Base-by-base conservation (phyloP, 2,113 vertebrate species). In the Siphamia tubifer region DNA sequence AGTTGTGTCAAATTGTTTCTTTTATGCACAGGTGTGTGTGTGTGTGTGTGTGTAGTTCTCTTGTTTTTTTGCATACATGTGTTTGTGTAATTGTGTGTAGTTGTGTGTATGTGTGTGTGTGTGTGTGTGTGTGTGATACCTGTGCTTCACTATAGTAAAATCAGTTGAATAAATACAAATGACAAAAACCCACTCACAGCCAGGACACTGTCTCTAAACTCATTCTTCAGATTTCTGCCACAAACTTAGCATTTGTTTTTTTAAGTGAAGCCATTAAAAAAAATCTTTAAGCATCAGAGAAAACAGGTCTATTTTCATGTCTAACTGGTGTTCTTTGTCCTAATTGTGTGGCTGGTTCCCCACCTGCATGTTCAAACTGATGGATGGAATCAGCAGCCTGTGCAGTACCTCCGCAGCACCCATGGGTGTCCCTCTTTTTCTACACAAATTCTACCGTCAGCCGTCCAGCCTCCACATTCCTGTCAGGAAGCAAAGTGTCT, bases 361-460 rank as follows among this genome's bases (percentile, higher is more conserved):
- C 10, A 12, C 5, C 42, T 61, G 61, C 23, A 13, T 56, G 25
- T 9, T 68, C 31, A 32, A 19, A 36, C 13, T 45, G 49, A 52
- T 31, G 31, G 32, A 21, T 28, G 0, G 30, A 24, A 11, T 51
- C 17, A 47, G 38, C 4, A 31, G 7, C 21, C 27, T 49, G 0
- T 88, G 91, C 85, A 93, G 87, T 93, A 84, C 84, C 63, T 15
- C 11, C 6, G 2, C 62, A 38, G 23, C 54, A 74, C 90, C 92
- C 82, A 81, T 88, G 78, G 92, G 89, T 92, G 92, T 92, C 92
- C 85, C 91, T 93, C 92, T 92, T 92, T 91, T 92, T 91, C 92
- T 93, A 92, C 69, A 79, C 39, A 82, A 90, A 74, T 52, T 23
- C 4, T 25, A 4, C 8, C 30, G 21, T 16, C 8, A 11, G 17